Conservation (phyloP, 92 coral and sea anemone genomes). For the Porites lobata region DNA sequence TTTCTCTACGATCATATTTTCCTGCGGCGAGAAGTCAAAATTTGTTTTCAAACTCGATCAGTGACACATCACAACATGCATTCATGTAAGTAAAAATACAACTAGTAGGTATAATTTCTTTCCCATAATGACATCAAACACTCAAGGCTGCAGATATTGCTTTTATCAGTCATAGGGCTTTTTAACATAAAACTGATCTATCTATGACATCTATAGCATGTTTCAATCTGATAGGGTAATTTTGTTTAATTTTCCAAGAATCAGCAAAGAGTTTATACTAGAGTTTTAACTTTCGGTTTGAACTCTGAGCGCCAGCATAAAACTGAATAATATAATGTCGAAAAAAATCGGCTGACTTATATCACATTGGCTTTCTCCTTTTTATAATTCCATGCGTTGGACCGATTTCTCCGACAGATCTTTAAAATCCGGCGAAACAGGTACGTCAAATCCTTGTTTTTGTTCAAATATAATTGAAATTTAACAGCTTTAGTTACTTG, state of each 20-base stretch:
- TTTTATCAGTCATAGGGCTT: background rate
- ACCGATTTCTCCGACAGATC: background rate
- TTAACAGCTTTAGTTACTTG: background rate
- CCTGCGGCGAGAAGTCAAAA: background rate
- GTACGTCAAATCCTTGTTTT: background rate
- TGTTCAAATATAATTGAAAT: background rate
- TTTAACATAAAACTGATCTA: no score
- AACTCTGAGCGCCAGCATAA: no score
- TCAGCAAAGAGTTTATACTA: no score
- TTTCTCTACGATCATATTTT: background rate
- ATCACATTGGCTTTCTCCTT: background rate
- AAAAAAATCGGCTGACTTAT: background rate
- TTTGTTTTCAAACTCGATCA: background rate
- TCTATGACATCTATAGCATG: no score
- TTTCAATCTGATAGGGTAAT: no score
- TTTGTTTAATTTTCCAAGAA: no score
- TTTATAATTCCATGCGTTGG: background rate
- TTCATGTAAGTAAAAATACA: constrained; percentile 16
- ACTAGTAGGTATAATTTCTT: background rate
- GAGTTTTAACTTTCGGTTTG: no score
- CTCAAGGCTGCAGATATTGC: background rate
- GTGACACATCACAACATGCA: background rate
- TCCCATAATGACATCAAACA: background rate
- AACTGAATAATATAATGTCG: background rate
- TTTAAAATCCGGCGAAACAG: background rate